Conservation (phyloP, 2,113 vertebrate species). For the Sterrhoptilus dennistouni region DNA sequence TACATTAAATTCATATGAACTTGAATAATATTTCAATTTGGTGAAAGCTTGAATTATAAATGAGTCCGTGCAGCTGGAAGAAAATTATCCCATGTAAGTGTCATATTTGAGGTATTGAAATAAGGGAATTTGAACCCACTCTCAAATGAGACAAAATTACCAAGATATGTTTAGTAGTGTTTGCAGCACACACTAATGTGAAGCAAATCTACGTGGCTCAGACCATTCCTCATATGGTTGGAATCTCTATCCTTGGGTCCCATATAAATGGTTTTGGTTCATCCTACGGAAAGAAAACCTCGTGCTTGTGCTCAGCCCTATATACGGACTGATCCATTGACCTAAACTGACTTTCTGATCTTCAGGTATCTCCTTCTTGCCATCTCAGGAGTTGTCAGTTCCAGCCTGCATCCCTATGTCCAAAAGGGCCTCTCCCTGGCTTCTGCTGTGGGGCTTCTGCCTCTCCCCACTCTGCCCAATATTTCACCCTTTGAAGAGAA, state of each 20-base stretch:
- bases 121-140: not conserved
- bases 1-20: constrained; percentile 55
- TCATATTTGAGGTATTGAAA: constrained; percentile 15
- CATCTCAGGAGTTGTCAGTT: not conserved
- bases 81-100: constrained; percentile 40
- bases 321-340: not conserved
- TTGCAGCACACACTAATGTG: not conserved
- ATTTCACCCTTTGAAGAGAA: not conserved
- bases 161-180: not conserved
- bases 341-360: not conserved
- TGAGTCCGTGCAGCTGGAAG: not conserved
- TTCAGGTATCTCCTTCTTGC: not conserved
- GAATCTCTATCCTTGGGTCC: not conserved
- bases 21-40: constrained; percentile 48
- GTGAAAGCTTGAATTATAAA: constrained; percentile 53
- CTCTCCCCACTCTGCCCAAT: not conserved
- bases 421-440: not conserved
- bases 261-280: not conserved
- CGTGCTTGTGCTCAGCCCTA: rapidly evolving
- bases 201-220: not conserved
- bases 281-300: not conserved
- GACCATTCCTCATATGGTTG: not conserved
- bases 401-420: not conserved
- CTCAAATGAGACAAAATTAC: not conserved
- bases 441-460: rapidly evolving